Evolutionary conservation across 1,140 invertebrate genomes (phyloP), one percentile per base, ranked within the genome.

Genomic region (Pararge aegeria): DNA sequence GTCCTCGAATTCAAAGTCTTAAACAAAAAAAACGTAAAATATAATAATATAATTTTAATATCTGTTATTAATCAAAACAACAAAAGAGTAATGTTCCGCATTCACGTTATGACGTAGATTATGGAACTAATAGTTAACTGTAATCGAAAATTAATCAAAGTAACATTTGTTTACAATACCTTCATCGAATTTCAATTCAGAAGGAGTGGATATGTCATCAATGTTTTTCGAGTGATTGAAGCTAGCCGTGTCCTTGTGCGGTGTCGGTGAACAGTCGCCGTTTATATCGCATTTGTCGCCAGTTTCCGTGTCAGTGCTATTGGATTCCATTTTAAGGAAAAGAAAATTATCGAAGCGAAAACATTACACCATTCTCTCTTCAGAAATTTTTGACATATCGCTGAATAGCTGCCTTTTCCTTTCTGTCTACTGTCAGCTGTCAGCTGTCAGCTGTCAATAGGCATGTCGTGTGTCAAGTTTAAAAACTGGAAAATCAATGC

Each of bases 131-230:
- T 5, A 40, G 13, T 16, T 3, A 6, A 20, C 19, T 24, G 5
- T 48, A 52, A 37, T 13, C 46, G 38, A 20, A 57, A 48, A 55
- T 48, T 46, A n/a, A 37, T 52, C 15, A 27, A 48, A 56, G 40
- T 48, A 73, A 64, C 50, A 68, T 73, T 78, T 85, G 83, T 84
- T 84, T 88, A 87, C 78, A 81, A 75, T 88, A 91, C 90, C 88
- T 83, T 88, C 65, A 77, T 91, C 88, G 59, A 91, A 91, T 78
- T 89, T 89, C 64, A 91, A 71, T 67, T 89, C 84, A 5, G 90
- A 91, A 78, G 88, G 90, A 66, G 87, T 83, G 83, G 84, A 83
- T 74, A 91, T 91, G 77, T 90, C 88, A 77, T 90, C 87, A 70
- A 90, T 90, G 87, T 89, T 89, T 82, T 85, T 80, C 44, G 76